Base-by-base conservation (phyloP, 2,113 vertebrate genomes). In the Antechinus flavipes region DNA sequence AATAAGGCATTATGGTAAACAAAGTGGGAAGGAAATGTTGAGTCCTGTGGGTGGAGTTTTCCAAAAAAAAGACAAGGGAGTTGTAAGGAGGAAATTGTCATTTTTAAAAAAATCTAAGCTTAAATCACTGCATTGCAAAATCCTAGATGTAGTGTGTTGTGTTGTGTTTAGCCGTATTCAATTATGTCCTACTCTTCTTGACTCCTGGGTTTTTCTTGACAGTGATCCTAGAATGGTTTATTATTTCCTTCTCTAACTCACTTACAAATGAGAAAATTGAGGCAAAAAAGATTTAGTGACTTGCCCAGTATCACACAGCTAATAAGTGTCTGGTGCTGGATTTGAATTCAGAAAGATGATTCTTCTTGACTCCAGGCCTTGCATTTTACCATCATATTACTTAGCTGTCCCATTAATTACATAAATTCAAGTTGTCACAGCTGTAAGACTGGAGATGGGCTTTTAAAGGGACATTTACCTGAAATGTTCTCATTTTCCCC, bases 11-110 rank as follows among this genome's bases (percentile, higher is more conserved):
- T 84, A 22, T n/a, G n/a, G n/a, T 42, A 68, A 68, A 68, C 12
- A n/a, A n/a, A 68, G 30, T 23, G 3, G 90, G 68, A 90, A 46
- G 94, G 92, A 89, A 76, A 91, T 14, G 0, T 84, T 84, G n/a
- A 16, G 0, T 49, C 46, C 89, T n/a, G 47, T 22, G 50, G 68
- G 35, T 91, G 23, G 24, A 42, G 61, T 54, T 5, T 95, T 92
- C 68, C 46, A 54, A 90, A 93, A 61, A 61, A 68, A 94, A 47
- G 93, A 54, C 2, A 23, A 93, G 84, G 89, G 92, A 52, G 91
- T 2, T 25, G 92, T 90, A 55, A 68, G 84, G 55, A 9, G 8
- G 95, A 93, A 30, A 58, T 24, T 16, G 61, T 68, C 90, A 46
- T 54, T 52, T 52, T 52, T 55, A 90, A 46, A 11, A 11, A 90